These are phyloP conservation scores for Micrastur ruficollis DNA, from an alignment of 2,797 vertebrate genomes.

Conservation along the genomic window DNA sequence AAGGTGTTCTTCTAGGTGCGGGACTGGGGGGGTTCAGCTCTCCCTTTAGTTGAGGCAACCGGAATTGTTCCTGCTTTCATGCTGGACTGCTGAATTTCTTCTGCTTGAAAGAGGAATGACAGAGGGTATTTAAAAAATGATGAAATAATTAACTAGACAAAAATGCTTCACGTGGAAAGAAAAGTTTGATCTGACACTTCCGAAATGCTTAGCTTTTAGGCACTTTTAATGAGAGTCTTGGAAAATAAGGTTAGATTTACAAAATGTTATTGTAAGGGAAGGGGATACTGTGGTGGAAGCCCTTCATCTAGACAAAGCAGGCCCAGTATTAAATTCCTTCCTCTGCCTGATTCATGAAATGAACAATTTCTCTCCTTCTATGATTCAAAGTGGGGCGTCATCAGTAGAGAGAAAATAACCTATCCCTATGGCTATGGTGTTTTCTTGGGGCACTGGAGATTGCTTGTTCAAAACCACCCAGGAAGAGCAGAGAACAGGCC, in stretches of 20 bases:
- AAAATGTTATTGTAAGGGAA: not conserved
- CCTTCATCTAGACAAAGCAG: not conserved
- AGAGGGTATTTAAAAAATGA: not conserved
- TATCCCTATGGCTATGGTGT: not conserved
- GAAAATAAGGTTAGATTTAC: not conserved
- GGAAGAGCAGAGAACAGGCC: not conserved
- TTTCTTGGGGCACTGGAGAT: not conserved
- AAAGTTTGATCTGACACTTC: not conserved
- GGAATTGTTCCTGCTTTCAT: not conserved
- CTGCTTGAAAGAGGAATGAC: not conserved
- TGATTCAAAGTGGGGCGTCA: not conserved
- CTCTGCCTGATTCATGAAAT: not conserved
- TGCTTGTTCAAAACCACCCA: fast-evolving
- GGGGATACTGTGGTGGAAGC: not conserved
- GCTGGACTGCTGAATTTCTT: not conserved
- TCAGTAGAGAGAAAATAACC: not conserved
- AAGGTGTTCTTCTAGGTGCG: not conserved
- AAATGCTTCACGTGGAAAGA: not conserved
- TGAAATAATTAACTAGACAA: not conserved
- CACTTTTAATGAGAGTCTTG: not conserved
- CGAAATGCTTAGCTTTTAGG: not conserved
- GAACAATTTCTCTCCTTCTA: not conserved
- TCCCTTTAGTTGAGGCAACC: not conserved
- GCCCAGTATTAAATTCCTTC: not conserved
- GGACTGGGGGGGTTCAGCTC: not conserved